These are phyloP conservation scores for Stichopus chloronotus DNA, from an alignment of 35 echinoderm and acorn worm species.

Conservation along the genomic window DNA sequence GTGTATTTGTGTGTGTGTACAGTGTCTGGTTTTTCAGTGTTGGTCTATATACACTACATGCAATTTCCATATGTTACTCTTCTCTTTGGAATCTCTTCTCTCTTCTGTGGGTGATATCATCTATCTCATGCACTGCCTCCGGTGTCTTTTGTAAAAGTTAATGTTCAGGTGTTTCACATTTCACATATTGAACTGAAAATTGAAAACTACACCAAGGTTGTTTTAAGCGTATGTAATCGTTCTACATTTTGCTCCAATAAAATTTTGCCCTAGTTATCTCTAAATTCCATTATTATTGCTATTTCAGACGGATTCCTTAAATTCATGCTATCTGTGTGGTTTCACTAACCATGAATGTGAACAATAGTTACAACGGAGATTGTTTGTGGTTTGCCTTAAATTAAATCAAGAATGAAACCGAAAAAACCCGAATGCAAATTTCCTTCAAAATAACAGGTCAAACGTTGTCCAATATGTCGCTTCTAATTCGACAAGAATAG, in stretches of 20 bases:
- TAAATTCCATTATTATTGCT: slow-evolving; percentile 4
- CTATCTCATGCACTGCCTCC: no score
- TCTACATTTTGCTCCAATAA: not conserved
- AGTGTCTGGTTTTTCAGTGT: no score
- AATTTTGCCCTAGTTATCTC: slow-evolving; percentile 1
- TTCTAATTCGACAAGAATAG: not conserved
- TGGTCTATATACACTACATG: no score
- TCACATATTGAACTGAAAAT: not conserved
- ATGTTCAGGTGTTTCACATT: no score
- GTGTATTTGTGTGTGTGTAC: no score
- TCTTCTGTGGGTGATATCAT: no score
- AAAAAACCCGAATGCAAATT: not conserved
- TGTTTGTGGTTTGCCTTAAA: slow-evolving; percentile 3
- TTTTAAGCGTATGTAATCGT: not conserved
- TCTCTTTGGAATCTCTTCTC: no score
- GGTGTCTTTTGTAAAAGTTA: no score
- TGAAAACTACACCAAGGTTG: not conserved
- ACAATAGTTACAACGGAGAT: not conserved
- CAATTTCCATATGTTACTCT: no score
- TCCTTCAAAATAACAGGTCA: slow-evolving; percentile 17
- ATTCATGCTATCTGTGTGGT: not conserved
- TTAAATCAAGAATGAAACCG: not conserved
- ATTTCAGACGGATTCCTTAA: not conserved
- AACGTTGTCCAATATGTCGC: not conserved
- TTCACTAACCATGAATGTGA: not conserved